Evolutionary conservation across 1,140 invertebrate genomes (phyloP), one percentile per base, ranked within the genome.

Genomic region (Trachymyrmex cornetzi): DNA sequence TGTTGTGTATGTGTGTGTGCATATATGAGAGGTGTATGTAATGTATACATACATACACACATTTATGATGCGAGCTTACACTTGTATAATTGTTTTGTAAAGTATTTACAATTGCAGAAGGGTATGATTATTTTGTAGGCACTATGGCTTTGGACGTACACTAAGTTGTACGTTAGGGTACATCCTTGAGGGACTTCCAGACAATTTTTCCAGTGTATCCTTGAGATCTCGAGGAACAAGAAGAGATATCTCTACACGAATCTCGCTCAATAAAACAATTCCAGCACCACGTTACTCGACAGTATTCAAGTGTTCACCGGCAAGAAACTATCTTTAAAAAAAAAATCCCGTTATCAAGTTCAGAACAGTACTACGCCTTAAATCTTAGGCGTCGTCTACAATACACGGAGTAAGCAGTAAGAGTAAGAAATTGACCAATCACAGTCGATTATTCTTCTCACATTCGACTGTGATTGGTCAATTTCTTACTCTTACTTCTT

Each of bases 111-210:
- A 92, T 94, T 94, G 92, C 93, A 94, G 92, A 94, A 94, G 93
- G 90, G 90, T 93, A 91, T 94, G 93, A 94, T 94, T 93, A 94
- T 93, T 93, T 93, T 95, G 93, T 95, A 95, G 95, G 95, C 95
- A 95, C 95, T 95, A 95, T 95, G 95, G 95, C 95, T 95, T 95
- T 93, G 94, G 94, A 95, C 94, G 93, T 95, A 95, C 94, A 93
- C 94, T 94, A 95, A 95, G 92, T 93, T 95, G 94, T 94, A 93
- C 92, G 92, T 94, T 94, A 94, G 94, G 88, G 94, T 95, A 95
- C 94, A 95, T 95, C 94, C 94, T 94, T 92, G 94, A 94, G 93
- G 93, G 93, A 92, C 92, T 94, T 94, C 82, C 88, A 87, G 89
- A 89, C 59, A 66, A 87, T 82, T 86, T 71, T 38, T 22, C 30